Evolutionary conservation across 1,140 invertebrate species (phyloP).

Genomic region (Coenobita brevimanus): DNA sequence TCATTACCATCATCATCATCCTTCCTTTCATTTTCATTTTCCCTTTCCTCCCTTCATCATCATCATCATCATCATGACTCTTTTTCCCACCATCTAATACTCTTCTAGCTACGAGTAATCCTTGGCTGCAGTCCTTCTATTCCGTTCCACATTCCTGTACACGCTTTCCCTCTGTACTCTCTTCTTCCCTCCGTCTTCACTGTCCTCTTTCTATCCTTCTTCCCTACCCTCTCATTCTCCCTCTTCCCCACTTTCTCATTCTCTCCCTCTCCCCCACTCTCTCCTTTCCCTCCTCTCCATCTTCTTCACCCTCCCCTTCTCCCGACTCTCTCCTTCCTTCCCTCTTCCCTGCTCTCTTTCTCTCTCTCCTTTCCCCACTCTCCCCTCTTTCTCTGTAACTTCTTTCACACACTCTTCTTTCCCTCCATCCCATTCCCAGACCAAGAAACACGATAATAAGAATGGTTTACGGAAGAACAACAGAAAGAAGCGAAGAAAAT

Average conservation of each 20-base stretch:
- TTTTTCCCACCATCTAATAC: too few relatives aligned
- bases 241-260: too few relatives aligned
- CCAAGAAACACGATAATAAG: neutral
- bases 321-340: neutral
- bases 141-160: too few relatives aligned
- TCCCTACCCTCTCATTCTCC: neutral
- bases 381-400: neutral
- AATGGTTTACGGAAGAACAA: neutral
- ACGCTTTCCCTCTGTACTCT: neutral
- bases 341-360: neutral
- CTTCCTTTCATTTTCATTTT: neutral
- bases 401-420: neutral
- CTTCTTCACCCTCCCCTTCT: neutral
- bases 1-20: neutral
- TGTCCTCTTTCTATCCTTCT: too few relatives aligned
- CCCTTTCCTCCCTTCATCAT: neutral
- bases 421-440: neutral
- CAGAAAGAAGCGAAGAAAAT: neutral
- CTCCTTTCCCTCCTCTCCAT: neutral
- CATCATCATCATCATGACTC: too few relatives aligned
- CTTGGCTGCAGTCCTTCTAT: too few relatives aligned
- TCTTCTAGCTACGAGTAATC: too few relatives aligned
- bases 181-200: neutral
- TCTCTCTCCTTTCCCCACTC: neutral
- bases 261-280: neutral